These are phyloP conservation scores for Cygnus olor DNA, from an alignment of 2,797 vertebrate species.

Conservation along the genomic window DNA sequence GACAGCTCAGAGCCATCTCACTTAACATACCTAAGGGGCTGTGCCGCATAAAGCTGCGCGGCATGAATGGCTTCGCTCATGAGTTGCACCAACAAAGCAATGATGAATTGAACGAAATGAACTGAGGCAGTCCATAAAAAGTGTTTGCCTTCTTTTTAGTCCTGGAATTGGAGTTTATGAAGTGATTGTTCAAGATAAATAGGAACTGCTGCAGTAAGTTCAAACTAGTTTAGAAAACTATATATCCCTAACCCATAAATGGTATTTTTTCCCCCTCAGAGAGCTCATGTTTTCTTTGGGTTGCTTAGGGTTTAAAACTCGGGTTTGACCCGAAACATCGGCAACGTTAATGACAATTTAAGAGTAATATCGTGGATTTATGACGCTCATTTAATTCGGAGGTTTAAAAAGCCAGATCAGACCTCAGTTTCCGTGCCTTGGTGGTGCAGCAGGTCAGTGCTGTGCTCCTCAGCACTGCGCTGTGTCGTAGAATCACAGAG, in stretches of 20 bases:
- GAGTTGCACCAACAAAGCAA: not conserved
- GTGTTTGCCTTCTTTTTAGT: constrained; percentile 35
- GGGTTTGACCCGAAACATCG: not conserved
- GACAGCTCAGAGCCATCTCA: not conserved
- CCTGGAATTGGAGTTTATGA: constrained; percentile 10
- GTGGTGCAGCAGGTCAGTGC: not conserved
- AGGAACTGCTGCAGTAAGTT: constrained; percentile 30
- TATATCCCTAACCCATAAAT: not conserved
- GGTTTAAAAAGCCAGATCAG: constrained; percentile 7
- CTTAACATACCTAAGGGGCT: not conserved
- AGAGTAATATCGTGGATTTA: not conserved
- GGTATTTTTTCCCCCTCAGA: not conserved
- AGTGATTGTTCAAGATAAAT: constrained; percentile 46
- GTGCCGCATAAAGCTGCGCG: not conserved
- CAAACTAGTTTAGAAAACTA: not conserved
- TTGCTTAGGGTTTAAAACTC: not conserved
- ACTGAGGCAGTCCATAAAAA: constrained; percentile 32
- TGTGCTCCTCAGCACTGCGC: not conserved
- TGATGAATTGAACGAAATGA: not conserved
- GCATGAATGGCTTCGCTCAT: not conserved
- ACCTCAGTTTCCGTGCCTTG: not conserved
- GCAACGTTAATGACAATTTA: constrained; percentile 3
- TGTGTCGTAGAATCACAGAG: too few species aligned
- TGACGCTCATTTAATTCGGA: not conserved
- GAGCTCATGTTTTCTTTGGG: not conserved